These are phyloP conservation scores for Centropristis striata DNA, from an alignment of 2,113 vertebrate species.

Conservation along the genomic window DNA sequence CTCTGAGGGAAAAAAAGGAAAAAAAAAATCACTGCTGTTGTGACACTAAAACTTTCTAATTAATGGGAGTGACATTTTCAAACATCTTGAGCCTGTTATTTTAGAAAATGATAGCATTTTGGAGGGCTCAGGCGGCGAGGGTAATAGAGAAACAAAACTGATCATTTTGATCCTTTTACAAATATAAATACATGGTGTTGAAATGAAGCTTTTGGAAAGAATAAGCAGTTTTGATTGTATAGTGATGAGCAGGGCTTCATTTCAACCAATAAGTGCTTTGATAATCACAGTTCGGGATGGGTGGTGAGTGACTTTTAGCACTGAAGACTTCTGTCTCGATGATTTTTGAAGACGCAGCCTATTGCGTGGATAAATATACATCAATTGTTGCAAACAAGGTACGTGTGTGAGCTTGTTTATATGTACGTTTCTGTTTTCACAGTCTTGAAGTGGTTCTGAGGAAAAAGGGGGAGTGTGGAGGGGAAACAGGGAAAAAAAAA, in stretches of 20 bases:
- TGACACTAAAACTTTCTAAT: constrained; percentile 36
- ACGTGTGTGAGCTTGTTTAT: constrained; percentile 11
- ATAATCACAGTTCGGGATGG: background rate
- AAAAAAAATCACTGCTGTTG: background rate
- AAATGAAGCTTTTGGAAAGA: background rate
- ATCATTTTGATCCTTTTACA: background rate
- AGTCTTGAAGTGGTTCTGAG: constrained; percentile 47
- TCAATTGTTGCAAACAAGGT: background rate
- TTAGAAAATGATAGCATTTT: constrained; percentile 19
- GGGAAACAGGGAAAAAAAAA: background rate
- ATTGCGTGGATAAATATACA: constrained; percentile 16
- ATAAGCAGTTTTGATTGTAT: background rate
- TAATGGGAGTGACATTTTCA: constrained; percentile 17
- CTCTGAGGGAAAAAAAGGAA: constrained; percentile 3
- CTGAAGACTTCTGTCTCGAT: background rate
- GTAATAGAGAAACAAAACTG: background rate
- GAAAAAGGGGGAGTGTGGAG: constrained; percentile 6
- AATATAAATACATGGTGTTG: background rate
- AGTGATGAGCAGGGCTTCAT: constrained; percentile 12
- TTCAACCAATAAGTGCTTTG: background rate
- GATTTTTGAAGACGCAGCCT: background rate
- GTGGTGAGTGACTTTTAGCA: background rate
- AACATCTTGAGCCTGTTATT: constrained; percentile 6
- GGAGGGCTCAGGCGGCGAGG: background rate
- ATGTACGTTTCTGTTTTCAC: constrained; percentile 46